These are phyloP conservation scores for Felis catus DNA, from an alignment of 2,113 vertebrate genomes.

Conservation along the genomic window DNA sequence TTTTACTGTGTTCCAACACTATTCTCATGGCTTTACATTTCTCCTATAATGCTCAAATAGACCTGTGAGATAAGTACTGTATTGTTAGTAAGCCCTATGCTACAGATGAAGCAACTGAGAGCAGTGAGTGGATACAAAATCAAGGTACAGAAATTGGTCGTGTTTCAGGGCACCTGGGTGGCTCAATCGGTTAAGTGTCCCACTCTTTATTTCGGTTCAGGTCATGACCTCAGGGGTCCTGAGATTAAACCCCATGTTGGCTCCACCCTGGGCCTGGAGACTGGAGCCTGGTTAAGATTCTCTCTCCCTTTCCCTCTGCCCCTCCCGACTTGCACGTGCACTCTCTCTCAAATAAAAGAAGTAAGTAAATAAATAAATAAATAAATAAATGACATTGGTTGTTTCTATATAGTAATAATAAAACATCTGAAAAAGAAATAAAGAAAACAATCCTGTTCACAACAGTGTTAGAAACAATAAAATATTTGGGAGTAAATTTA, in stretches of 20 bases:
- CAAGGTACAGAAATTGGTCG: background rate
- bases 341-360: too few relatives aligned
- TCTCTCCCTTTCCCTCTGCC: too few relatives aligned
- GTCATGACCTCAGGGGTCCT: too few relatives aligned
- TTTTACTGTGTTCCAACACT: constrained; percentile 15
- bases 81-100: background rate
- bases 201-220: too few relatives aligned
- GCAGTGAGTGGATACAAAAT: background rate
- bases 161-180: too few relatives aligned
- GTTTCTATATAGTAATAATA: background rate
- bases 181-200: too few relatives aligned
- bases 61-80: background rate
- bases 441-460: background rate
- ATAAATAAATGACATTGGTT: too few relatives aligned
- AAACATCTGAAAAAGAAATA: background rate
- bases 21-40: background rate
- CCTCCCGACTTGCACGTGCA: too few relatives aligned
- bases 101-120: background rate
- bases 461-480: background rate
- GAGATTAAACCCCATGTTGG: too few relatives aligned
- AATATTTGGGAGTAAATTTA: background rate
- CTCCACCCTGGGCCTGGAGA: too few relatives aligned
- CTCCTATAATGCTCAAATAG: background rate
- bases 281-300: too few relatives aligned
- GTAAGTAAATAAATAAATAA: too few relatives aligned